These are phyloP conservation scores for Telenomus remus DNA, from an alignment of 1,140 invertebrate species.

Conservation along the genomic window DNA sequence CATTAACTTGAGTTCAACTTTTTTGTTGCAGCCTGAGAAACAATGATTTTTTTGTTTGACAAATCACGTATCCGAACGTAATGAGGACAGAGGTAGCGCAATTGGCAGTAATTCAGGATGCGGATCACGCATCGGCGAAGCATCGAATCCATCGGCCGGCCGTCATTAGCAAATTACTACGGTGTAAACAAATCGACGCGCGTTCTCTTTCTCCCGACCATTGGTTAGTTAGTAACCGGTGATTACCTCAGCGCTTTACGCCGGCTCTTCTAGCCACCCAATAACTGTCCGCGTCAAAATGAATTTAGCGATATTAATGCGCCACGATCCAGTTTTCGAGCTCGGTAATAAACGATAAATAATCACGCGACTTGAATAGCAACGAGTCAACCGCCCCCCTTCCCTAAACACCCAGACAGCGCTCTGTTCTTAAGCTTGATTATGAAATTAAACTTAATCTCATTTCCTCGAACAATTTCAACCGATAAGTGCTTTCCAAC, in stretches of 20 bases:
- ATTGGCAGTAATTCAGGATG: constrained; percentile 54
- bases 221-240: constrained; percentile 71
- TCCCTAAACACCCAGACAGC: constrained; percentile 13
- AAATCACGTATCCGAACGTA: constrained; percentile 19
- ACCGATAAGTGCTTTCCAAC: constrained; percentile 26
- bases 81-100: constrained; percentile 7
- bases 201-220: constrained; percentile 51
- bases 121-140: constrained; percentile 63
- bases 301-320: constrained; percentile 66
- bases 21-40: not conserved
- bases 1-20: no score
- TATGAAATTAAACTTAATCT: constrained; percentile 48
- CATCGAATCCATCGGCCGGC: constrained; percentile 68
- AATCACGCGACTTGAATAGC: constrained; percentile 55
- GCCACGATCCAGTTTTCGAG: constrained; percentile 42
- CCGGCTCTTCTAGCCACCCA: constrained; percentile 69
- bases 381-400: constrained; percentile 25
- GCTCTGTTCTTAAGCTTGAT: constrained; percentile 35
- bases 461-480: constrained; percentile 30
- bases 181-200: constrained; percentile 72
- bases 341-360: constrained; percentile 61
- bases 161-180: constrained; percentile 74
- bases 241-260: constrained; percentile 71
- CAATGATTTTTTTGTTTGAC: constrained; percentile 34
- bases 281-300: constrained; percentile 67